These are phyloP conservation scores for Hoplostethus atlanticus DNA, from an alignment of 2,797 vertebrate species.

Conservation along the genomic window DNA sequence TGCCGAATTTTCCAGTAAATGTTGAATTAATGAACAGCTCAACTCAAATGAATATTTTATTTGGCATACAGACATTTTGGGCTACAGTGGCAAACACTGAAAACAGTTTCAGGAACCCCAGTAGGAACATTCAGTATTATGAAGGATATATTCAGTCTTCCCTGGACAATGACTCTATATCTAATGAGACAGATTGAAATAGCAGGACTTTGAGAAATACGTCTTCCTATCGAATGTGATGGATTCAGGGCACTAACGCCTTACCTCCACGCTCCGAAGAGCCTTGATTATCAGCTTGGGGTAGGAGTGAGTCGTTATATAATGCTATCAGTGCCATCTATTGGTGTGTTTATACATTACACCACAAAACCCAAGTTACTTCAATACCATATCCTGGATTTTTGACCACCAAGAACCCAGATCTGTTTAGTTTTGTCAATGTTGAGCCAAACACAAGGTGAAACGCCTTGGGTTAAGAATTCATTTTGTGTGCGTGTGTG, in stretches of 20 bases:
- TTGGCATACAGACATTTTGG: background rate
- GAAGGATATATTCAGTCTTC: constrained; percentile 4
- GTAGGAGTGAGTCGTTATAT: background rate
- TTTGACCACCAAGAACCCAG: too few species aligned
- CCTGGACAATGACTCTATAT: constrained; percentile 1
- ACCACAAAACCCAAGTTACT: background rate
- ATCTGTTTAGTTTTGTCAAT: too few species aligned
- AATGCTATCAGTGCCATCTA: constrained; percentile 59
- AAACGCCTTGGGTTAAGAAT: too few species aligned
- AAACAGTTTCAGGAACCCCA: constrained; percentile 9
- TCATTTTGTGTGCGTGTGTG: background rate
- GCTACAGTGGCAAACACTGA: constrained; percentile 5
- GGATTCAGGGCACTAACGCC: constrained; percentile 9
- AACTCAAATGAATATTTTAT: constrained; percentile 5
- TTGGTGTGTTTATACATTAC: constrained; percentile 41
- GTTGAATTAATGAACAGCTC: background rate
- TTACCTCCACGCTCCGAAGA: background rate
- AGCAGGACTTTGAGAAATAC: constrained; percentile 10
- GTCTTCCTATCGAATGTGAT: constrained; percentile 7
- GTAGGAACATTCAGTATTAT: constrained; percentile 4
- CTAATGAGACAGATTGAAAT: constrained; percentile 18
- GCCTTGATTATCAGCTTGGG: background rate
- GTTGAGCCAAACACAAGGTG: too few species aligned
- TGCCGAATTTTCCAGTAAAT: background rate
- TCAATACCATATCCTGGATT: too few species aligned